Conservation (phyloP, 2,113 vertebrate species). For the Limnothrissa miodon region DNA sequence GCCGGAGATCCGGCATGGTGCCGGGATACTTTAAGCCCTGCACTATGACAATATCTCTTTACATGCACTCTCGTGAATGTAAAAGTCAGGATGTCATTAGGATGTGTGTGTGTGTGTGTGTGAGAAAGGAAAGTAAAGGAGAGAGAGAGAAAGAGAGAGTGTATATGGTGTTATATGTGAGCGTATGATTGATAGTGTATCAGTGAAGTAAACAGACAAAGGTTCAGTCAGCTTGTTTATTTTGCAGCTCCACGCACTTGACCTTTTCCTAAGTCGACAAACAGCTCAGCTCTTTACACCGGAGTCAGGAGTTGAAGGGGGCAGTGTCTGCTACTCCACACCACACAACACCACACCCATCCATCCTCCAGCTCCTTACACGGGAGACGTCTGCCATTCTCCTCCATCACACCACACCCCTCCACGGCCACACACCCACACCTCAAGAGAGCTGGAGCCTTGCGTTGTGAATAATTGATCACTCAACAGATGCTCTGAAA, state of each 20-base stretch:
- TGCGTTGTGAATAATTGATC: conserved; percentile 22
- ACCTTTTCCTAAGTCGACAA: not conserved
- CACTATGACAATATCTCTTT: not conserved
- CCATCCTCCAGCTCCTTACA: not conserved
- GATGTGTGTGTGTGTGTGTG: not conserved
- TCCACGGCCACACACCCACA: not conserved
- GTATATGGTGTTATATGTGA: not conserved
- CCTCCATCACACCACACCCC: not conserved
- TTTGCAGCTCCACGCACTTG: not conserved
- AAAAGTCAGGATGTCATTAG: not conserved
- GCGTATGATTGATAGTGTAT: not conserved
- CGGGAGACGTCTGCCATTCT: not conserved
- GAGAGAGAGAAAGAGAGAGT: no score
- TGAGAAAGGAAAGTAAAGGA: not conserved
- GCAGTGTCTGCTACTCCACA: not conserved
- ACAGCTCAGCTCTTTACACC: not conserved
- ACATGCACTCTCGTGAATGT: not conserved
- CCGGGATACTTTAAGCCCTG: no score
- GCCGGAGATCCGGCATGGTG: no score
- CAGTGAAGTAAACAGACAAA: not conserved
- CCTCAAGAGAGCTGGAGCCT: not conserved
- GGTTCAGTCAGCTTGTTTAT: not conserved
- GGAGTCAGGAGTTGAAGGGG: not conserved
- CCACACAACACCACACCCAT: not conserved
- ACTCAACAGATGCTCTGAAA: conserved; percentile 40